Percentiles rank a stretch among this genome's conserved stretches.
Conservation (phyloP, 2,888 invertebrate species). For the Strigamia transsilvanica region DNA sequence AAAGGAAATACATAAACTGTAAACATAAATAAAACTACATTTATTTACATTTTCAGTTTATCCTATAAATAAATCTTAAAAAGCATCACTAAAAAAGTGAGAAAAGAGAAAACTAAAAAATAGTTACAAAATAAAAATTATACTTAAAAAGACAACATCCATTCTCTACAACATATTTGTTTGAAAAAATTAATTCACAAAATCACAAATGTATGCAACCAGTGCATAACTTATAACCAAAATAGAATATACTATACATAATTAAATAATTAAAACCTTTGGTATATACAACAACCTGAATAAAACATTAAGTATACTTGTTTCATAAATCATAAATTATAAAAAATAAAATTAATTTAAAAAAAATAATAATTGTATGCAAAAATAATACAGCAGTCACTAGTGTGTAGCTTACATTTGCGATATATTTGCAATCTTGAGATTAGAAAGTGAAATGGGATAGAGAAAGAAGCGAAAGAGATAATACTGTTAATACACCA, state of each 20-base stretch:
- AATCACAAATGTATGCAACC: conserved; percentile 33
- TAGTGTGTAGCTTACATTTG: background rate
- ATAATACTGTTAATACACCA: conserved; percentile 33
- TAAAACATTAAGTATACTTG: background rate
- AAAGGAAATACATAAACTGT: background rate
- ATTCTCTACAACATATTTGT: background rate
- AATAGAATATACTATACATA: background rate
- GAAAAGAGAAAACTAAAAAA: background rate
- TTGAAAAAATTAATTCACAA: background rate
- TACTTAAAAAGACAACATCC: conserved; percentile 2
- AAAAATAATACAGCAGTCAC: background rate
- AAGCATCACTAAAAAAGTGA: background rate
- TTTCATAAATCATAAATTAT: background rate
- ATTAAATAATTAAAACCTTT: background rate
- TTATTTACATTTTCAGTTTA: background rate
- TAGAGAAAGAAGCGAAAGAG: conserved; percentile 23
- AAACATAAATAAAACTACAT: background rate
- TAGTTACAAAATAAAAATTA: background rate
- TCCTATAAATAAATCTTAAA: conserved; percentile 12
- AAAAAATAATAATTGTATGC: background rate
- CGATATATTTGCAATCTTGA: conserved; percentile 6
- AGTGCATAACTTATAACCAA: background rate
- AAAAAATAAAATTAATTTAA: too few relatives aligned
- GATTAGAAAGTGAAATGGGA: background rate
- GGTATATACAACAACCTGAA: too few relatives aligned